A percentile compares a stretch with the other conserved stretches of the same genome.
Conservation (phyloP, 1,140 invertebrate genomes). For the Bombus sylvicola region DNA sequence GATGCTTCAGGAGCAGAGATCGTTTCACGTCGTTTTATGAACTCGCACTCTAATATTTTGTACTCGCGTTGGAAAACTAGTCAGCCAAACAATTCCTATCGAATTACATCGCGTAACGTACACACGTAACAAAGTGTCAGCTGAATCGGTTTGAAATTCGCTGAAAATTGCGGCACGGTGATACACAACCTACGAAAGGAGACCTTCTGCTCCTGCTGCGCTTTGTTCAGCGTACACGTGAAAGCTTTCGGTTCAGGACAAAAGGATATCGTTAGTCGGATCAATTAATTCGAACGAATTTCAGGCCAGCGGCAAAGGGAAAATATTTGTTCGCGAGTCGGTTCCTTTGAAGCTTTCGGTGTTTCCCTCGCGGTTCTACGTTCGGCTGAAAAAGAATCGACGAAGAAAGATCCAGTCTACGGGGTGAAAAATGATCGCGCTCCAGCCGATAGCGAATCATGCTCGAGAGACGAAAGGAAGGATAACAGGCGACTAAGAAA, state of each 20-base stretch:
- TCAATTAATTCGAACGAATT: conserved; percentile 25
- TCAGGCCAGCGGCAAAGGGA: no score
- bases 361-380: background rate
- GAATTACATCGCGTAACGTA: no score
- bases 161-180: background rate
- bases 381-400: background rate
- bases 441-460: background rate
- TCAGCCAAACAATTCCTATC: no score
- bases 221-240: background rate
- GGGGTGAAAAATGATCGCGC: conserved; percentile 18
- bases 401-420: background rate
- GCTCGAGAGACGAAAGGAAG: conserved; percentile 1
- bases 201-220: background rate
- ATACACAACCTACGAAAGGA: background rate
- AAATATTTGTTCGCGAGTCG: background rate
- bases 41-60: no score
- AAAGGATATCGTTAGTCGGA: background rate
- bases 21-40: no score
- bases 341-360: background rate
- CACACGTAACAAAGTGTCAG: no score
- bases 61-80: no score
- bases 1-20: no score
- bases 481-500: background rate
- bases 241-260: background rate
- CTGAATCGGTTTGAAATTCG: background rate